These are phyloP conservation scores for Cephus pygmeus DNA, from an alignment of 2,888 invertebrate genomes.

Conservation along the genomic window DNA sequence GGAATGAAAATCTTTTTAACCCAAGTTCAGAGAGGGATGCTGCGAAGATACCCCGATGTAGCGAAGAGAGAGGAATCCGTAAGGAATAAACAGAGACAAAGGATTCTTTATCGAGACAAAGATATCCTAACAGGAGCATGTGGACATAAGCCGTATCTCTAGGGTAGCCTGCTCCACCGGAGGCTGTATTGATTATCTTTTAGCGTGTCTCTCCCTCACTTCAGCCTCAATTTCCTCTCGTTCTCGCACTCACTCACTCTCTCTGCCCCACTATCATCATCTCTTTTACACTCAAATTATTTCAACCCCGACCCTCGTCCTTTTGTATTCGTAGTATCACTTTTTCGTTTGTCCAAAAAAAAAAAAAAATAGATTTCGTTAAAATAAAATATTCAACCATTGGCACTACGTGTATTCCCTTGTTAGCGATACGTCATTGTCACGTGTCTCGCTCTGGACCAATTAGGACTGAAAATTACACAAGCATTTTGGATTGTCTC, in stretches of 20 bases:
- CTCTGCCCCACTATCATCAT: neutral
- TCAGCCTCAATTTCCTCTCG: constrained; percentile 11
- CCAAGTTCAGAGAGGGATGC: neutral
- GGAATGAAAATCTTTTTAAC: neutral
- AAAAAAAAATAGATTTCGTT: neutral
- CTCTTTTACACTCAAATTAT: neutral
- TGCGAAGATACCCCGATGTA: neutral
- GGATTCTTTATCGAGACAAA: constrained; percentile 20
- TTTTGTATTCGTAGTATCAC: constrained; percentile 17
- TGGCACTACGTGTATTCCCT: constrained; percentile 19
- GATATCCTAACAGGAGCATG: constrained; percentile 26
- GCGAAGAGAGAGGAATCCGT: neutral
- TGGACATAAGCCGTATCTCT: constrained; percentile 33
- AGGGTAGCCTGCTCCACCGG: constrained; percentile 23
- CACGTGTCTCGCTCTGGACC: too few species aligned
- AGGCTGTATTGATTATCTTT: constrained; percentile 50
- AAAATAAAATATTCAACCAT: constrained; percentile 23
- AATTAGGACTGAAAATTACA: too few species aligned
- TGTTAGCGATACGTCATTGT: neutral
- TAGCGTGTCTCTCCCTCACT: constrained; percentile 35
- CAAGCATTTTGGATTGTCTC: too few species aligned
- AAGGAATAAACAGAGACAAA: constrained; percentile 15
- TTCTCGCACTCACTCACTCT: constrained; percentile 7
- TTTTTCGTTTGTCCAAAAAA: constrained; percentile 12
- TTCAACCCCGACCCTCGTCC: neutral